A percentile compares a stretch with the other conserved stretches of the same genome.
phyloP scores from a whole-genome alignment of 2,888 invertebrate genomes.

The Drepanosiphum platanoidis region DNA sequence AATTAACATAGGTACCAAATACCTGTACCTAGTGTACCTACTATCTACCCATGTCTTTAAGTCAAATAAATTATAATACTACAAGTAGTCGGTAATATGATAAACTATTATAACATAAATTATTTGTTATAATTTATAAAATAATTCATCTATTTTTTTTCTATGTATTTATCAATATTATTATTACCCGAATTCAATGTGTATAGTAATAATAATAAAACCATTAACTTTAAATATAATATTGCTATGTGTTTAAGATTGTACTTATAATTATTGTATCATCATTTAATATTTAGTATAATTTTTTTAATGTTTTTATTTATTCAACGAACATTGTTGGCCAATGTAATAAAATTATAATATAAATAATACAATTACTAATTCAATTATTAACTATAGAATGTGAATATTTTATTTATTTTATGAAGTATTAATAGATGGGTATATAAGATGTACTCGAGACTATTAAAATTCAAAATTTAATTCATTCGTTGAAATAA shows the following conservation, averaged over 20 bases:
- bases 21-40: too few relatives aligned
- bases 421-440: too few relatives aligned
- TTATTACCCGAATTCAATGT: slow-evolving; percentile 27
- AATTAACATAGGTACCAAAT: too few relatives aligned
- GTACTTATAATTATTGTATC: slow-evolving; percentile 24
- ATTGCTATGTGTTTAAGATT: slow-evolving; percentile 1
- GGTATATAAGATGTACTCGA: too few relatives aligned
- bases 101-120: background rate
- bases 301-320: slow-evolving; percentile 12
- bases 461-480: too few relatives aligned
- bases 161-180: background rate
- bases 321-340: background rate
- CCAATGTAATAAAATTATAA: background rate
- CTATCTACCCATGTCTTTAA: background rate
- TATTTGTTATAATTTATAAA: background rate
- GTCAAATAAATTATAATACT: background rate
- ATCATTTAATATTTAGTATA: slow-evolving; percentile 1
- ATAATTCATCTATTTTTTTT: background rate
- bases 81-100: background rate
- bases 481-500: too few relatives aligned
- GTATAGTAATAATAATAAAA: slow-evolving; percentile 1
- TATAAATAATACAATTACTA: background rate
- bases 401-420: too few relatives aligned
- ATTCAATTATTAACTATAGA: background rate
- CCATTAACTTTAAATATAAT: background rate